Evolutionary conservation across 1,140 invertebrate genomes (phyloP).

Genomic region (Musca vetustissima): DNA sequence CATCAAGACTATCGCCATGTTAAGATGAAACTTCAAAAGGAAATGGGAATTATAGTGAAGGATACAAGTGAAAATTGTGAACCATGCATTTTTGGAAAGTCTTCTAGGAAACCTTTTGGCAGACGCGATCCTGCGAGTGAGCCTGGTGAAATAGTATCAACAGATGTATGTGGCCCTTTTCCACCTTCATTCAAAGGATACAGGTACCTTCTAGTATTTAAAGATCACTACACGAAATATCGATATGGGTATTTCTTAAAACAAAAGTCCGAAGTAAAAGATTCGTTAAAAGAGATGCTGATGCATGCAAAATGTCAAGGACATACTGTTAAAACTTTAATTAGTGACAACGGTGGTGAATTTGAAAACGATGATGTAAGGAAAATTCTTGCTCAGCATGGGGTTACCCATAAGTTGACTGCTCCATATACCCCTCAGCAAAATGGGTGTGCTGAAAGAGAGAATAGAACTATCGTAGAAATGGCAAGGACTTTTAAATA

Average conservation of each 20-base stretch:
- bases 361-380: no score
- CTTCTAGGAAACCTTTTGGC: neutral
- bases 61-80: neutral
- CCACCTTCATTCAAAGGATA: neutral
- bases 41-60: neutral
- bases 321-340: no score
- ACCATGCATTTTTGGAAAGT: neutral
- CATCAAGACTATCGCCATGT: constrained; percentile 1
- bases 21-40: neutral
- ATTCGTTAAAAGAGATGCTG: neutral
- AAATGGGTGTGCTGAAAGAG: no score
- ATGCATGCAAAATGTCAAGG: no score
- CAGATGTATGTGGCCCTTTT: constrained; percentile 7
- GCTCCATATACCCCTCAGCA: no score
- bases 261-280: neutral
- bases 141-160: neutral
- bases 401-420: no score
- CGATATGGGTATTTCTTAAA: neutral
- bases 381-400: no score
- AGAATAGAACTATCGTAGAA: no score
- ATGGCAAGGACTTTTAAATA: no score
- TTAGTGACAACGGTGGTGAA: no score
- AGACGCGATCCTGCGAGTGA: neutral
- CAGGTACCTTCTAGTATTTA: neutral
- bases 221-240: constrained; percentile 1